Conservation (phyloP, 2,113 vertebrate genomes). For the Cynoglossus semilaevis region DNA sequence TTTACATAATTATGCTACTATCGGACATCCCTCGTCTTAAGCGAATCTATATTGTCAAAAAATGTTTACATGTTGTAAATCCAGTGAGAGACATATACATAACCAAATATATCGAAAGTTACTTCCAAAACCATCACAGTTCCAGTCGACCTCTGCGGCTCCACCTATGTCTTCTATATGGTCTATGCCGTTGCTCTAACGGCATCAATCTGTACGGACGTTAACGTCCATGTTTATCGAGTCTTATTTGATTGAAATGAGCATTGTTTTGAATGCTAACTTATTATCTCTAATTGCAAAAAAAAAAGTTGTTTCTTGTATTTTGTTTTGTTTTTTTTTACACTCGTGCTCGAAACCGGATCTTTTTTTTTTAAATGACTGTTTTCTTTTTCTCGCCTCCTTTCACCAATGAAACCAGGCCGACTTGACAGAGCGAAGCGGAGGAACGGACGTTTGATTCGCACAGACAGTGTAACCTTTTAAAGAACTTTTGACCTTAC, state of each 20-base stretch:
- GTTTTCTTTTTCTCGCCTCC: background rate
- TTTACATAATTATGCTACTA: too few species aligned
- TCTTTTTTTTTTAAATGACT: constrained; percentile 50
- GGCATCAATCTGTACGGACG: constrained; percentile 60
- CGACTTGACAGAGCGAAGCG: constrained; percentile 42
- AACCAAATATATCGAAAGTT: too few species aligned
- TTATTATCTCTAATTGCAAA: constrained; percentile 60
- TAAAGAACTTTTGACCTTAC: constrained; percentile 6
- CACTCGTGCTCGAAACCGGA: constrained; percentile 31
- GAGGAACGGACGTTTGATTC: constrained; percentile 23
- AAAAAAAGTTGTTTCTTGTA: background rate
- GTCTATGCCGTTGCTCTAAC: constrained; percentile 49
- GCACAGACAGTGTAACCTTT: constrained; percentile 27
- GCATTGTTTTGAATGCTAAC: constrained; percentile 73
- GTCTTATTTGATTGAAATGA: constrained; percentile 67
- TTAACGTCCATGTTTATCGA: constrained; percentile 62
- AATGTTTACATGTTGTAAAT: too few species aligned
- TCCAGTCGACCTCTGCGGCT: too few species aligned
- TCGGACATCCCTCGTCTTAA: too few species aligned
- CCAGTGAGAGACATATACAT: too few species aligned
- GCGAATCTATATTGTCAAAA: too few species aligned
- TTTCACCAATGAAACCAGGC: constrained; percentile 38
- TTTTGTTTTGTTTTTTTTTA: constrained; percentile 38
- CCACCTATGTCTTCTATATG: too few species aligned
- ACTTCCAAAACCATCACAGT: too few species aligned